Evolutionary conservation across 2,113 vertebrate species (phyloP).

Genomic region (Boulengeromyrus knoepffleri): DNA sequence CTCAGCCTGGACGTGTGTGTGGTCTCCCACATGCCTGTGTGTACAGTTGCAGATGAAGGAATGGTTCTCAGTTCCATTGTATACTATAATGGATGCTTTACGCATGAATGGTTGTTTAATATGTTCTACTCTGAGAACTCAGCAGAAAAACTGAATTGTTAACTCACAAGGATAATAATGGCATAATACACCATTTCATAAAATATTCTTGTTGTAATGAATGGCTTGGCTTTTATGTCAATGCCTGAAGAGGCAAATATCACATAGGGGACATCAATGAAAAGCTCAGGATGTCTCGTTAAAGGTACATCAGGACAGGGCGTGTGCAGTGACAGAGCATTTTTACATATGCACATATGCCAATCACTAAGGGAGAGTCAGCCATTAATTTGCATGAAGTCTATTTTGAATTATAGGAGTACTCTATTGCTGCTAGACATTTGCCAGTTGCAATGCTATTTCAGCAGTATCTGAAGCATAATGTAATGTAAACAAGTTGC

Average conservation of each 20-base stretch:
- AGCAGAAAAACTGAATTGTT: neutral
- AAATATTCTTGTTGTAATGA: neutral
- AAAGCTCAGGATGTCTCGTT: neutral
- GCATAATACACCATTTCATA: neutral
- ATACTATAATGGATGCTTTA: neutral
- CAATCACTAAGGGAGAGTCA: neutral
- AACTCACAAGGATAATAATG: neutral
- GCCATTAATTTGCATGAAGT: neutral
- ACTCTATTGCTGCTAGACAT: neutral
- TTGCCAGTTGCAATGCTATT: neutral
- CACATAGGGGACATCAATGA: neutral
- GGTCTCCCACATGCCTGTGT: neutral
- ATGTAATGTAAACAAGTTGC: neutral
- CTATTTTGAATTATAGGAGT: neutral
- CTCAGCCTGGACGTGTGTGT: neutral
- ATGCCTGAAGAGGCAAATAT: neutral
- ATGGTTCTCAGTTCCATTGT: neutral
- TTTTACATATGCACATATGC: neutral
- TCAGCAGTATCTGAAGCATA: neutral
- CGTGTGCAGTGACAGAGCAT: neutral
- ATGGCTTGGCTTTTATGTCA: neutral
- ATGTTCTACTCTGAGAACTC: neutral
- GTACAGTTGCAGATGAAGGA: neutral
- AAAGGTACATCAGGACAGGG: neutral
- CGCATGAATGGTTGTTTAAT: neutral